Evolutionary conservation across 2,113 vertebrate species (phyloP).

Genomic region (Rhinolophus sinicus): DNA sequence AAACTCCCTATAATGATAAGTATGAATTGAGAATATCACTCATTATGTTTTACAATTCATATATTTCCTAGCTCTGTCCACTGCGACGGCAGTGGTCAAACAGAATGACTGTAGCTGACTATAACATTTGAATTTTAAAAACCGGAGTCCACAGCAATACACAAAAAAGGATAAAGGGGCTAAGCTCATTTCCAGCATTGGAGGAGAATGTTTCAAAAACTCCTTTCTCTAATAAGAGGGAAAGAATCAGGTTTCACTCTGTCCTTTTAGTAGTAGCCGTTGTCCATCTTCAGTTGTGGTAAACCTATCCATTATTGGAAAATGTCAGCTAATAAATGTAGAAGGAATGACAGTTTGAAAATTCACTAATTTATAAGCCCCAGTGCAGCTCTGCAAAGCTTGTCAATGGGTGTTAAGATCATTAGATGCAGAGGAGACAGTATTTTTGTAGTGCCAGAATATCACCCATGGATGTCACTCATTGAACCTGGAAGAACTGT

Average conservation of each 20-base stretch:
- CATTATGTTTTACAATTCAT: neutral
- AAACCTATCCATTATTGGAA: neutral
- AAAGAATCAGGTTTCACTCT: neutral
- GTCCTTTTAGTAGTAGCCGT: neutral
- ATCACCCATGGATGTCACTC: neutral
- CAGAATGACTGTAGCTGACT: neutral
- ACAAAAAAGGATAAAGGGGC: neutral
- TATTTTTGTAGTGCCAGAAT: neutral
- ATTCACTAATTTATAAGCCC: no score
- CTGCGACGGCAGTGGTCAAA: neutral
- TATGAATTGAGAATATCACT: neutral
- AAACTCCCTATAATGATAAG: neutral
- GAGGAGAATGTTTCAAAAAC: neutral
- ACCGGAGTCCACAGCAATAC: neutral
- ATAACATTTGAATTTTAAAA: neutral
- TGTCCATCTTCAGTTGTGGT: neutral
- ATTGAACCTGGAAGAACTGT: neutral
- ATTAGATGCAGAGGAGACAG: neutral
- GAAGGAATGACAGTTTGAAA: neutral
- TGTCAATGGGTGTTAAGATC: neutral
- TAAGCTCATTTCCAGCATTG: neutral
- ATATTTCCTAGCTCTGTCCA: neutral
- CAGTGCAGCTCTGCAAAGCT: neutral
- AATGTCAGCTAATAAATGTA: neutral
- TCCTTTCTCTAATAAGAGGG: neutral